These are phyloP conservation scores for Steatocranus sp. DNA, from an alignment of 2,797 vertebrate genomes.

Conservation along the genomic window DNA sequence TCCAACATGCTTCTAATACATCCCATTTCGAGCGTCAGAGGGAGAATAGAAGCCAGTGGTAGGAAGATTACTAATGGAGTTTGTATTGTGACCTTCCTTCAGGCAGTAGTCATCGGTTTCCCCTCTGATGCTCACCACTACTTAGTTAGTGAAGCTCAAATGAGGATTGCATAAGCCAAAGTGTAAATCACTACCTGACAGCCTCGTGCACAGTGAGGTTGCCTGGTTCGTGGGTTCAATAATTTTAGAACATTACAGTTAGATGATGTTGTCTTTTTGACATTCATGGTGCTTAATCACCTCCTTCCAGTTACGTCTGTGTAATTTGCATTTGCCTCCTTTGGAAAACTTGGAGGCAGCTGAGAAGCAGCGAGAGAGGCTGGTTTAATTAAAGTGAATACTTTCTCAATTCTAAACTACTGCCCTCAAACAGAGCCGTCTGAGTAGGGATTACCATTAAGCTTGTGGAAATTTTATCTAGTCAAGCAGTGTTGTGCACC, in stretches of 20 bases:
- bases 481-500: background rate
- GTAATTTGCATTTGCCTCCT: constrained; percentile 39
- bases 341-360: constrained; percentile 21
- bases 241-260: constrained; percentile 23
- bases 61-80: background rate
- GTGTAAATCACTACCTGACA: constrained; percentile 20
- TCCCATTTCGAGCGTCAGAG: background rate
- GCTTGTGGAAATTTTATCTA: constrained; percentile 31
- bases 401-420: constrained; percentile 30
- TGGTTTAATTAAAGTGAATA: constrained; percentile 50
- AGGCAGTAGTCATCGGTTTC: background rate
- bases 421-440: constrained; percentile 28
- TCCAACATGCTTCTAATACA: background rate
- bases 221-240: constrained; percentile 13
- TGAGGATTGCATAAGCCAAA: constrained; percentile 23
- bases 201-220: background rate
- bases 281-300: constrained; percentile 40
- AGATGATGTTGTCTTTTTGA: constrained; percentile 33
- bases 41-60: background rate
- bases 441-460: constrained; percentile 45
- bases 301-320: constrained; percentile 15
- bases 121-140: constrained; percentile 13
- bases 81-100: background rate
- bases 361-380: constrained; percentile 7
- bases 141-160: constrained; percentile 30